A percentile compares a stretch with the other conserved stretches of the same genome.
Evolutionary conservation across 1,140 invertebrate genomes (phyloP).

Genomic region (Drosophila carrolli): DNA sequence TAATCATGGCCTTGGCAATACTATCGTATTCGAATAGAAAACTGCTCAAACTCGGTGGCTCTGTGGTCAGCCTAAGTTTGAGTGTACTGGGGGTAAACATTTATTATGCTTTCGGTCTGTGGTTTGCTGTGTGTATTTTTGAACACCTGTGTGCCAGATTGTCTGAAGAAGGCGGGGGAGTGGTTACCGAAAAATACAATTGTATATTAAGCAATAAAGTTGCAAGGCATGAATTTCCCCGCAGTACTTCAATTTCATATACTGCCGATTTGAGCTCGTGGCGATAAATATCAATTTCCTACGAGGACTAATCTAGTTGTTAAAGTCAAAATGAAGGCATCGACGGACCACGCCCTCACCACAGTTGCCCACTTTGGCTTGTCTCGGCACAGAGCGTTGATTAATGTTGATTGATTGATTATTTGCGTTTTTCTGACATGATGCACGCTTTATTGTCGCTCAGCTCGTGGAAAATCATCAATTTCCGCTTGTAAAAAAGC

Average conservation of each 20-base stretch:
- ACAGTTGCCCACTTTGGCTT: slow-evolving; percentile 46
- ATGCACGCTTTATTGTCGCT: slow-evolving; percentile 78
- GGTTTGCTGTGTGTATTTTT: slow-evolving; percentile 35
- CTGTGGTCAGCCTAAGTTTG: slow-evolving; percentile 15
- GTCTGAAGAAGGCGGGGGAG: background rate
- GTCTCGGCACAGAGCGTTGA: slow-evolving; percentile 52
- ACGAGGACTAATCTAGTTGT: slow-evolving; percentile 49
- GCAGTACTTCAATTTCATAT: slow-evolving; percentile 28
- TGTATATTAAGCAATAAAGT: slow-evolving; percentile 34
- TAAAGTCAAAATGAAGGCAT: slow-evolving; percentile 39
- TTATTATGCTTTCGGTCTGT: slow-evolving; percentile 32
- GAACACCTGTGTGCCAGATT: slow-evolving; percentile 29
- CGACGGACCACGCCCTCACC: slow-evolving; percentile 19
- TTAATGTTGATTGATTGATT: slow-evolving; percentile 84
- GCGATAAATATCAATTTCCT: slow-evolving; percentile 49
- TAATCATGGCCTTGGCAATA: slow-evolving; percentile 31
- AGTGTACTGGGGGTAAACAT: background rate
- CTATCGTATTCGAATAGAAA: slow-evolving; percentile 13
- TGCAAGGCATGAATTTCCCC: slow-evolving; percentile 16
- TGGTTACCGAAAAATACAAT: slow-evolving; percentile 9
- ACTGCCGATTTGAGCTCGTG: slow-evolving; percentile 12
- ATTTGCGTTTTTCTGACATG: slow-evolving; percentile 83
- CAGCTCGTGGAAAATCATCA: slow-evolving; percentile 77
- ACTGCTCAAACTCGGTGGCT: slow-evolving; percentile 22
- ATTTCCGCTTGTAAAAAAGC: slow-evolving; percentile 81